Conservation (phyloP, 23 tunicate genomes). For the Corella eumyota region DNA sequence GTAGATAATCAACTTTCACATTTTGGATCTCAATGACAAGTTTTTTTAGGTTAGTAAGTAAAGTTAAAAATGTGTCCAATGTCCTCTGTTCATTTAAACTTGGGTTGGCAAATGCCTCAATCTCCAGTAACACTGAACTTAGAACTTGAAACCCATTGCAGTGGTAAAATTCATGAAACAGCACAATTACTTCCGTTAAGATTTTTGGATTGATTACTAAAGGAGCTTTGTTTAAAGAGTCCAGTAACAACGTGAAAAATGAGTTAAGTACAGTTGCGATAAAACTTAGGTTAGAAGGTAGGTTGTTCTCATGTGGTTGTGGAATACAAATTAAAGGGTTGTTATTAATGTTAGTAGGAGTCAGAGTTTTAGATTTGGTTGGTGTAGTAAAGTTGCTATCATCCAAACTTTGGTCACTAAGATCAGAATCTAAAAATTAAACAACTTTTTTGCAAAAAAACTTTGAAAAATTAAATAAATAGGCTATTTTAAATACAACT, state of each 20-base stretch:
- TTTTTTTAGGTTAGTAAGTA: conserved; percentile 16
- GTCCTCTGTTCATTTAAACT: not conserved
- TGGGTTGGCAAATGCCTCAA: not conserved
- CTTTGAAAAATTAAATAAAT: not conserved
- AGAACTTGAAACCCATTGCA: conserved; percentile 46
- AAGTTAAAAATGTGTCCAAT: conserved; percentile 2
- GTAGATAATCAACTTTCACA: conserved; percentile 58
- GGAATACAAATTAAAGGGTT: not conserved
- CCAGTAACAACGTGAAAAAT: conserved; percentile 17
- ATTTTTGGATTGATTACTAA: conserved; percentile 18
- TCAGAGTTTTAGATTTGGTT: not conserved
- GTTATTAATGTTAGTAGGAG: not conserved
- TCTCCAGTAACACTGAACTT: conserved; percentile 9
- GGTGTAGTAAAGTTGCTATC: not conserved
- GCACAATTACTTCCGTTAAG: conserved; percentile 27
- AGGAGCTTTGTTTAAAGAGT: conserved; percentile 8
- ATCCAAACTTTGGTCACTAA: conserved; percentile 6
- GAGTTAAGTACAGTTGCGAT: conserved; percentile 20
- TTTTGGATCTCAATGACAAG: conserved; percentile 24
- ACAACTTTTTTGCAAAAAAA: too few relatives aligned
- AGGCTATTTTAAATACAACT: too few relatives aligned
- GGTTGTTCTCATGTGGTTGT: not conserved
- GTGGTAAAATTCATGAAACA: conserved; percentile 69
- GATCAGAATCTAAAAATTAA: not conserved
- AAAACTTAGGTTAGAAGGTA: conserved; percentile 23